Evolutionary conservation across 2,888 invertebrate genomes (phyloP).

Genomic region (Tetropium fuscum): DNA sequence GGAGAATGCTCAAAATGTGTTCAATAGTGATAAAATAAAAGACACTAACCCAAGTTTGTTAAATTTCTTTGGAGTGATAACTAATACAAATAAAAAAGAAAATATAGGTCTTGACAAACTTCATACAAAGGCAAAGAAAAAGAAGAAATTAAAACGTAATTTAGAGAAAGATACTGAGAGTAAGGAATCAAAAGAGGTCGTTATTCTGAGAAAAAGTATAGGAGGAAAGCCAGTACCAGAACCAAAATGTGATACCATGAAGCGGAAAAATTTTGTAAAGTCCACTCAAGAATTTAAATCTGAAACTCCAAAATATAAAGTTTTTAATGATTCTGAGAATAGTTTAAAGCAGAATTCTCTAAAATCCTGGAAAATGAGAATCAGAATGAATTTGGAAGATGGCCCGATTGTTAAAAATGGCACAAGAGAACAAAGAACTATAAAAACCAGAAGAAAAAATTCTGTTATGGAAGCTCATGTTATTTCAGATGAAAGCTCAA

Average conservation of each 20-base stretch:
- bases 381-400: slow-evolving; percentile 36
- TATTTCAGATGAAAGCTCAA: slow-evolving; percentile 10
- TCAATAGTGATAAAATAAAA: slow-evolving; percentile 11
- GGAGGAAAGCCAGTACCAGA: neutral
- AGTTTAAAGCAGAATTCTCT: slow-evolving; percentile 25
- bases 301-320: slow-evolving; percentile 2
- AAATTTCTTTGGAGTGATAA: slow-evolving; percentile 34
- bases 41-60: slow-evolving; percentile 31
- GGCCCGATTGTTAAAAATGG: slow-evolving; percentile 14
- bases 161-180: too few species aligned
- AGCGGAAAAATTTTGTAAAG: slow-evolving; percentile 54
- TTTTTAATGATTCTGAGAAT: neutral
- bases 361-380: slow-evolving; percentile 47
- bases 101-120: neutral
- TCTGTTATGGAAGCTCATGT: neutral
- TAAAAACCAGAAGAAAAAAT: neutral
- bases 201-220: slow-evolving; percentile 22
- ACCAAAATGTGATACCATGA: slow-evolving; percentile 58
- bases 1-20: slow-evolving; percentile 34
- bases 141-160: slow-evolving; percentile 35
- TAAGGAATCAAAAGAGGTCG: too few species aligned
- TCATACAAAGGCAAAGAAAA: neutral
- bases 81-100: slow-evolving; percentile 13
- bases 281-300: slow-evolving; percentile 27
- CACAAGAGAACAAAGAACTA: slow-evolving; percentile 18